Conservation (phyloP, 1,140 invertebrate genomes). For the Drosophila lowei region DNA sequence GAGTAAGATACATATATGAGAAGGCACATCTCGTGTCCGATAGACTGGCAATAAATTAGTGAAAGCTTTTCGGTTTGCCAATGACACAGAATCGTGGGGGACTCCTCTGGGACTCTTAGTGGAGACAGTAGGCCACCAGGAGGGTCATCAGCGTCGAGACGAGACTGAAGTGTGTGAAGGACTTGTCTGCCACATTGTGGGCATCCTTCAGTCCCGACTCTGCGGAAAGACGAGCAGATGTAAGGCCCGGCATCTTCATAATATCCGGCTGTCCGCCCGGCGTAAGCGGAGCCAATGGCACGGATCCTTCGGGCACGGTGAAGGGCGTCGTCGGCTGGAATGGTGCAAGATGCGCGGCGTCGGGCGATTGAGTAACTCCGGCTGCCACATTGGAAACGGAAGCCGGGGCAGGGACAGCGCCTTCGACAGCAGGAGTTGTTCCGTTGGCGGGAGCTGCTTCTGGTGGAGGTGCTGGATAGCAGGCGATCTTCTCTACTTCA, state of each 20-base stretch:
- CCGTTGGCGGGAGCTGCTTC: constrained; percentile 44
- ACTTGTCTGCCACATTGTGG: constrained; percentile 27
- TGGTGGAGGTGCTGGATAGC: constrained; percentile 76
- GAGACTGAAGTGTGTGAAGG: constrained; percentile 29
- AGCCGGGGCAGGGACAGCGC: constrained; percentile 4
- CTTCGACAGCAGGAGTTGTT: constrained; percentile 21
- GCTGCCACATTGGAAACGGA: constrained; percentile 65
- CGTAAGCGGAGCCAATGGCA: constrained; percentile 78
- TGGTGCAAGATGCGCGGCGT: constrained; percentile 65
- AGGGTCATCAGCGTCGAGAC: constrained; percentile 54
- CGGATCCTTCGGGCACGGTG: constrained; percentile 83
- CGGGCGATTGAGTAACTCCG: constrained; percentile 52
- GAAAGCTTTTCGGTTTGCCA: constrained; percentile 28
- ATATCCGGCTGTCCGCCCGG: constrained; percentile 81
- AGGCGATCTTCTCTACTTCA: constrained; percentile 75
- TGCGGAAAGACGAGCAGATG: constrained; percentile 57
- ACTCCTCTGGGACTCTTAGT: constrained; percentile 27
- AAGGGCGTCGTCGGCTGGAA: constrained; percentile 56
- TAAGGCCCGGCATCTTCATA: constrained; percentile 74
- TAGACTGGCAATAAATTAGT: constrained; percentile 40
- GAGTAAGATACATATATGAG: constrained; percentile 1
- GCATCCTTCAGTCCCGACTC: constrained; percentile 63
- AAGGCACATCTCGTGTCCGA: constrained; percentile 2
- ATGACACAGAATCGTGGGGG: constrained; percentile 12
- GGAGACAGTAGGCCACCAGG: constrained; percentile 60